Conservation (phyloP, 2,113 vertebrate species). For the Paedocypris sp. region DNA sequence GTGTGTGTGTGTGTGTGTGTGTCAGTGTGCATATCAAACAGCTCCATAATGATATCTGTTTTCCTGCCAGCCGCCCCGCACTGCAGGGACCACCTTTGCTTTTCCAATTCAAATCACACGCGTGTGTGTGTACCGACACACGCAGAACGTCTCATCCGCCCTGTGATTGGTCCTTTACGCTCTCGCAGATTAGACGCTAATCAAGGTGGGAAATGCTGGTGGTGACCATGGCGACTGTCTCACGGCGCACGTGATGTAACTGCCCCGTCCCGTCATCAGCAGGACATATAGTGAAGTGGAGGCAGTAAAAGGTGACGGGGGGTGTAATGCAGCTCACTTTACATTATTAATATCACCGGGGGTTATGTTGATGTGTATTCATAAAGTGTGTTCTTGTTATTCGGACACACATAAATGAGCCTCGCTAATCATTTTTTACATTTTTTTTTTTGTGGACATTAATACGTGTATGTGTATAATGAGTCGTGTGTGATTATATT, state of each 20-base stretch:
- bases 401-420: no score
- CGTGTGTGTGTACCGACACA: conserved; percentile 5
- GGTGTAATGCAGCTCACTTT: no score
- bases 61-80: conserved; percentile 33
- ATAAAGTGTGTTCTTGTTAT: no score
- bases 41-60: conserved; percentile 58
- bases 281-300: neutral
- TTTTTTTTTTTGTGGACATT: no score
- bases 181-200: neutral
- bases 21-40: conserved; percentile 64
- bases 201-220: neutral
- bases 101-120: conserved; percentile 36
- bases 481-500: no score
- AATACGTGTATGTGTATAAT: no score
- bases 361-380: no score
- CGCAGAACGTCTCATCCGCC: neutral
- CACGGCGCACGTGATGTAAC: conserved; percentile 9
- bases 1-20: conserved; percentile 26
- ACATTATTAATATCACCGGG: no score
- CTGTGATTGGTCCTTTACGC: neutral
- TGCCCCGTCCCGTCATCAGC: neutral
- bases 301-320: neutral
- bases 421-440: no score
- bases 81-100: conserved; percentile 36
- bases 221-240: conserved; percentile 18